These are phyloP conservation scores for Pedetes capensis DNA, from an alignment of 2,113 vertebrate genomes.

Conservation along the genomic window DNA sequence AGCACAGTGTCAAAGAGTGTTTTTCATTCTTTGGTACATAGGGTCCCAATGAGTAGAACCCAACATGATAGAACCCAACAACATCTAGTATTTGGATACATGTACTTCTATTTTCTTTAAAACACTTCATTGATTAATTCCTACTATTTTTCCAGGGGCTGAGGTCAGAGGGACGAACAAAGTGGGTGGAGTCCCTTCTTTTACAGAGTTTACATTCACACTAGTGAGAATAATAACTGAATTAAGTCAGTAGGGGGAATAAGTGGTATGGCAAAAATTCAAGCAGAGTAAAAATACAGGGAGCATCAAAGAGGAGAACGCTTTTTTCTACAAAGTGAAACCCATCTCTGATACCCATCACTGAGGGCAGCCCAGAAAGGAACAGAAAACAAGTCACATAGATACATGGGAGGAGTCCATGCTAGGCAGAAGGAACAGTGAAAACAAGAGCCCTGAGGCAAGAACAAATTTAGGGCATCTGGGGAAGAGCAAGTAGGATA, in stretches of 20 bases:
- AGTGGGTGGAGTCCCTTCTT: background rate
- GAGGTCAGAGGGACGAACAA: background rate
- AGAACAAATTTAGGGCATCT: background rate
- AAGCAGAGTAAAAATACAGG: background rate
- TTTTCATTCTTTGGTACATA: too few species aligned
- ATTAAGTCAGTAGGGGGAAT: background rate
- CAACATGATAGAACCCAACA: too few species aligned
- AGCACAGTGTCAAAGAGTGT: too few species aligned
- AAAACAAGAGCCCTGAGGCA: background rate
- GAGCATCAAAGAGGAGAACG: background rate
- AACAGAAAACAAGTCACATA: background rate
- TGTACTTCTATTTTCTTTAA: slow-evolving; percentile 31
- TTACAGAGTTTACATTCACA: background rate
- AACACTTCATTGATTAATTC: background rate
- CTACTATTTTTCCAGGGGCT: background rate
- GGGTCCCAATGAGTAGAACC: too few species aligned
- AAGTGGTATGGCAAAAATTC: background rate
- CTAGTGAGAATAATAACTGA: background rate
- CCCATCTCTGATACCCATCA: background rate
- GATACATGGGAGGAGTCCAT: background rate
- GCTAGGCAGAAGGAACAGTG: background rate
- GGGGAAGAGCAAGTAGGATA: background rate
- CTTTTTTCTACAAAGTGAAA: background rate
- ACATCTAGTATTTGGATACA: background rate
- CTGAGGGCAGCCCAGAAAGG: background rate